A percentile compares a stretch with the other conserved stretches of the same genome.
These are phyloP conservation scores for Acestrorhynchus altus DNA, from an alignment of 2,797 vertebrate genomes.

Conservation along the genomic window DNA sequence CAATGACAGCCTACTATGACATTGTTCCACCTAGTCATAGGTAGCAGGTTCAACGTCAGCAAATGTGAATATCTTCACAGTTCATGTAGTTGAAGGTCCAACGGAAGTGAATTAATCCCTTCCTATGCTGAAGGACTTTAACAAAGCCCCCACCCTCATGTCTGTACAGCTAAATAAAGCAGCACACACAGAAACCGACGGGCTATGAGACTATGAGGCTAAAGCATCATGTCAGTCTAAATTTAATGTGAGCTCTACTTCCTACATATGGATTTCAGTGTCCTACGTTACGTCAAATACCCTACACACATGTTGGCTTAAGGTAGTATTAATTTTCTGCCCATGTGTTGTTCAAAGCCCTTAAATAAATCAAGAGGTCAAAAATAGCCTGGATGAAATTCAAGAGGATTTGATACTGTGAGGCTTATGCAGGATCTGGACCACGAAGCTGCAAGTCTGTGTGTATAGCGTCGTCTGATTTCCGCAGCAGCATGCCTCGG, in stretches of 20 bases:
- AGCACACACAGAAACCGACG: background rate
- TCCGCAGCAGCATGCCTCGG: slow-evolving; percentile 26
- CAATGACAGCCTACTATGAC: background rate
- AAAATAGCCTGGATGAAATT: slow-evolving; percentile 31
- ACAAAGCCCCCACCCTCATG: background rate
- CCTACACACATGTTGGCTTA: slow-evolving; percentile 20
- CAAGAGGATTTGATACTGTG: slow-evolving; percentile 20
- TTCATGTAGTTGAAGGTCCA: background rate
- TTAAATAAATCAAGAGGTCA: slow-evolving; percentile 31
- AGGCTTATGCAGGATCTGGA: slow-evolving; percentile 37
- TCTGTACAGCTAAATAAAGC: background rate
- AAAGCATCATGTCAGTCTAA: background rate
- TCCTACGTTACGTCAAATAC: slow-evolving; percentile 1
- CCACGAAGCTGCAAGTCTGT: slow-evolving; percentile 6
- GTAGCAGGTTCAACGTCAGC: background rate
- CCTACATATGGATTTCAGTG: slow-evolving; percentile 2
- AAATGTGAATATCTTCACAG: background rate
- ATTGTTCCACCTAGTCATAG: background rate
- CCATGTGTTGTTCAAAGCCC: slow-evolving; percentile 17
- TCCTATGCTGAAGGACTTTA: slow-evolving; percentile 17
- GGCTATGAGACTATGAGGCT: background rate
- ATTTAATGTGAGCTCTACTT: background rate
- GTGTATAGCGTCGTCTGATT: background rate
- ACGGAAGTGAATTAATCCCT: slow-evolving; percentile 12
- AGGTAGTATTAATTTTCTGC: slow-evolving; percentile 21